Evolutionary conservation across 2,113 vertebrate species (phyloP).

Genomic region (Pycnonotus jocosus): DNA sequence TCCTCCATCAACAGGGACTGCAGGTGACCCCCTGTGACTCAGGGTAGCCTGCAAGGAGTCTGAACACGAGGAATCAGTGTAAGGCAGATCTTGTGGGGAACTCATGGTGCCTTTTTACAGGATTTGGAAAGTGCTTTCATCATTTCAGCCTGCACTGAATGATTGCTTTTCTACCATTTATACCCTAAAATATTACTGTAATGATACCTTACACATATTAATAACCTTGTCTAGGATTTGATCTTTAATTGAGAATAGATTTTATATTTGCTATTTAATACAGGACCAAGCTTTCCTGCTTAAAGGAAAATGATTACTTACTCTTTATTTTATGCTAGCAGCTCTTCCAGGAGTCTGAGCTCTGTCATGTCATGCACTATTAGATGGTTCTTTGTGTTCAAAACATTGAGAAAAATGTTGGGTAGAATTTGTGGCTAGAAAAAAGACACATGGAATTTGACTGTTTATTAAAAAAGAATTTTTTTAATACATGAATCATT

Average conservation of each 20-base stretch:
- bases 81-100: background rate
- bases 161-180: constrained; percentile 35
- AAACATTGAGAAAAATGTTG: background rate
- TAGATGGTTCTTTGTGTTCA: background rate
- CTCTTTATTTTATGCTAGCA: background rate
- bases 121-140: background rate
- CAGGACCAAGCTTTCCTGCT: background rate
- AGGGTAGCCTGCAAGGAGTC: rapidly evolving
- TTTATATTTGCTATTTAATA: background rate
- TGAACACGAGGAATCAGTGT: background rate
- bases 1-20: background rate
- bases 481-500: background rate
- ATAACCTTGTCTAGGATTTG: background rate
- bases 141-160: background rate
- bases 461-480: background rate
- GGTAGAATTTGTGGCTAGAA: background rate
- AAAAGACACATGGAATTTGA: background rate
- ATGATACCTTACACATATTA: background rate
- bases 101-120: background rate
- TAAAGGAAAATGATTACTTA: background rate
- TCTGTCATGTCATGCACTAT: background rate
- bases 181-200: background rate
- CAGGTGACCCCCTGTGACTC: background rate
- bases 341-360: background rate
- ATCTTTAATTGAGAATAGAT: background rate